Evolutionary conservation across 1,140 invertebrate species (phyloP).

Genomic region (Papilio helenus): DNA sequence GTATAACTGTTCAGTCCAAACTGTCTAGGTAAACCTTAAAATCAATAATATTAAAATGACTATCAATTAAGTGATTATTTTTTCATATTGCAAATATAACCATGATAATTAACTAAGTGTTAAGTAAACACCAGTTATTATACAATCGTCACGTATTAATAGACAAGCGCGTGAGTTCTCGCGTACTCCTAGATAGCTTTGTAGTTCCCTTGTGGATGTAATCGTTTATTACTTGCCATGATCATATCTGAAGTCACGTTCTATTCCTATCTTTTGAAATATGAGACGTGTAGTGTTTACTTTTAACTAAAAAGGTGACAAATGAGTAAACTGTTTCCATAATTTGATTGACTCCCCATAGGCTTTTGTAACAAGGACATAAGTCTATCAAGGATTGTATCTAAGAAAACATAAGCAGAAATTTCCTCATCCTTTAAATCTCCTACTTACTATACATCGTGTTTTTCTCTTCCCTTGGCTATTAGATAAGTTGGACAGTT

Average conservation of each 20-base stretch:
- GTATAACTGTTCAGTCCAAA: no score
- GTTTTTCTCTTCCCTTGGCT: not conserved
- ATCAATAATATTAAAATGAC: no score
- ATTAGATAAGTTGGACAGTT: not conserved
- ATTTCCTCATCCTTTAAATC: not conserved
- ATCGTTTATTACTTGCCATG: constrained; percentile 18
- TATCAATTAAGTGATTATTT: no score
- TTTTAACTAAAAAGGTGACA: no score
- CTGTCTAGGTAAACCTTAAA: no score
- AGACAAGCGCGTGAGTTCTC: constrained; percentile 40
- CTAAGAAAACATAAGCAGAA: not conserved
- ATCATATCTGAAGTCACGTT: constrained; percentile 10
- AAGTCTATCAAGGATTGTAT: no score
- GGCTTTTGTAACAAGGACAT: no score
- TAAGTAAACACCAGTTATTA: constrained; percentile 4
- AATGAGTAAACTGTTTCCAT: no score
- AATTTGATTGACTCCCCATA: no score
- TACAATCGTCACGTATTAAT: constrained; percentile 24
- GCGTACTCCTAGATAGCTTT: constrained; percentile 43
- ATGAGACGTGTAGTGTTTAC: constrained; percentile 34
- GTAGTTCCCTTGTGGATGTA: not conserved
- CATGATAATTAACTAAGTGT: not conserved
- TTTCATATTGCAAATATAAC: not conserved
- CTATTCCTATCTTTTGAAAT: constrained; percentile 47
- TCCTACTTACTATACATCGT: not conserved